phyloP scores from a whole-genome alignment of 1,140 invertebrate species.

The Caenorhabditis brenneri region DNA sequence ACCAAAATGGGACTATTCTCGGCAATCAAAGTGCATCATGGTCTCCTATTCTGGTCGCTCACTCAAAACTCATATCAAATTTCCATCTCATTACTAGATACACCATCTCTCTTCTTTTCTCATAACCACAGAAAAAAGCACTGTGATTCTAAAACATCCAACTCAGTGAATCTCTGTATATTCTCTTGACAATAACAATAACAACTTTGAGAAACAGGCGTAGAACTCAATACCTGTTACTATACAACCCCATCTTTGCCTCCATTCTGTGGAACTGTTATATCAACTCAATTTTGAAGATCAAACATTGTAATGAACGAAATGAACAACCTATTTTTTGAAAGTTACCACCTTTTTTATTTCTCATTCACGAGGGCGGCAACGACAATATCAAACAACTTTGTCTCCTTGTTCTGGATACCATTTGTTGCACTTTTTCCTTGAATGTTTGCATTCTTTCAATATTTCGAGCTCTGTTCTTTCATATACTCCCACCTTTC shows the following conservation, averaged over 20 bases:
- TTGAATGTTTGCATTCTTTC: conserved; percentile 26
- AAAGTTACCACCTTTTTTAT: neutral
- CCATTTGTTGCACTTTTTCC: conserved; percentile 9
- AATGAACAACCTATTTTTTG: conserved; percentile 1
- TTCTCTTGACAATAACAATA: neutral
- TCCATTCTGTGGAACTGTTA: neutral
- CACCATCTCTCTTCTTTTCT: neutral
- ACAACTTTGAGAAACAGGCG: neutral
- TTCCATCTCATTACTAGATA: neutral
- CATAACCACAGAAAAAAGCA: neutral
- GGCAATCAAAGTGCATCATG: neutral
- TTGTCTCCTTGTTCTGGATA: neutral
- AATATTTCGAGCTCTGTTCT: neutral
- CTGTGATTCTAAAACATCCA: neutral
- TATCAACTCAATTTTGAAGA: neutral
- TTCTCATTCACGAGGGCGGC: neutral
- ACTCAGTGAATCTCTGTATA: neutral
- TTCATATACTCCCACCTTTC: neutral
- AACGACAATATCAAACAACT: conserved; percentile 19
- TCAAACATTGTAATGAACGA: conserved; percentile 19
- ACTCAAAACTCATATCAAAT: neutral
- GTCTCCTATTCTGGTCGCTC: neutral
- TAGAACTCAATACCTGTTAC: neutral
- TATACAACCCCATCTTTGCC: neutral
- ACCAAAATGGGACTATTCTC: neutral